Base-by-base conservation (phyloP, 2,888 invertebrate species). In the Yponomeuta plumbellus region DNA sequence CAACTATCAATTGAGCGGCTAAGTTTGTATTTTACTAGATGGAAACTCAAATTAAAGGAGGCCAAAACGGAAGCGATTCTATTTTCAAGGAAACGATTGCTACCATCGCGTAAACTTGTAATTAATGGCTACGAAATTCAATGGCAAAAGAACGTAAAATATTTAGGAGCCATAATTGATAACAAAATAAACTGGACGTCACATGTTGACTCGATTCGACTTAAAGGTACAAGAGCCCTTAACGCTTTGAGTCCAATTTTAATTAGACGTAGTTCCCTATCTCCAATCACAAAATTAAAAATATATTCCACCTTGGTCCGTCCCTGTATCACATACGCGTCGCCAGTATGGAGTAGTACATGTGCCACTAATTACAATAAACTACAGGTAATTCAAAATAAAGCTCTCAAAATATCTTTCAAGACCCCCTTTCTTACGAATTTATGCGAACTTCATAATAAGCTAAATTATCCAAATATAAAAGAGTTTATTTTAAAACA, bases 211-310 rank as follows among this genome's bases (percentile, higher is more conserved):
- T 11, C 23, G 13, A 5, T 64, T 21, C 21, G 44, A 1, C 21
- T 21, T 52, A 64, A 64, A 64, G 64, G 64, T 22, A 44, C 23
- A 5, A 44, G 21, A 64, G 64, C 64, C 1, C 44, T 64, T 5
- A 64, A 64, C 21, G 64, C 64, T 8, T 52, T 64, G 21, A 64
- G 64, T 52, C 64, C 64, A 4, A 22, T 64, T 11, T 52, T 64
- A 10, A 64, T 21, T 22, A 64, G 64, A 52, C 11, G 21, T 6
- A 52, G 44, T 17, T 3, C 6, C 11, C 21, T 44, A 4, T 44
- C 44, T 44, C 17, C 44, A 21, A 21, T 11, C 4, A 64, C 64
- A 17, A 64, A 64, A 52, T 11, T 64, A 44, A 44, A 22, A 23
- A 64, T 64, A 11, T 64, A 64, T 52, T 22, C 21, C 4, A 52